Evolutionary conservation across 2,113 vertebrate species (phyloP).

Genomic region (Crocuta crocuta): DNA sequence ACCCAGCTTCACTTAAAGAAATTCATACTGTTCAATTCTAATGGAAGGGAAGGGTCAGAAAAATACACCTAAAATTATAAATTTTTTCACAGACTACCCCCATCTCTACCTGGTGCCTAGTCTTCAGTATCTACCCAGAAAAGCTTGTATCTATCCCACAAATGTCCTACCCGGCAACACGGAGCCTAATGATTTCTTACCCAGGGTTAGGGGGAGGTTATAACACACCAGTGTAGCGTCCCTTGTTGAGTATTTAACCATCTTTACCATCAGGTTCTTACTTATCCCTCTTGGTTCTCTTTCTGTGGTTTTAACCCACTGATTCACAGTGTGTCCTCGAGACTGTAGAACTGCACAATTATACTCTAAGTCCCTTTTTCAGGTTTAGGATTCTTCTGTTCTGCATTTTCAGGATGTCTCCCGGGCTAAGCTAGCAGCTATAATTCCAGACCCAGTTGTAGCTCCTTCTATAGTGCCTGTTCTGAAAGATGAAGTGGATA

Average conservation of each 20-base stretch:
- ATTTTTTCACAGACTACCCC: neutral
- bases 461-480: constrained; percentile 93
- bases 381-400: constrained; percentile 76
- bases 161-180: neutral
- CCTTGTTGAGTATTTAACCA: neutral
- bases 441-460: constrained; percentile 97
- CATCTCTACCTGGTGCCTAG: neutral
- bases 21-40: neutral
- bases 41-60: neutral
- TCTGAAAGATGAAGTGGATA: constrained; percentile 95
- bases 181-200: neutral
- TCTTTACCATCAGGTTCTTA: neutral
- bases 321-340: constrained; percentile 40
- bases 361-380: constrained; percentile 62
- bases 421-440: constrained; percentile 94
- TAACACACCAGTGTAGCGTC: neutral
- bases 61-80: neutral
- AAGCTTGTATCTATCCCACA: neutral
- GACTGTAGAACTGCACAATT: constrained; percentile 31
- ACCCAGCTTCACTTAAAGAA: neutral
- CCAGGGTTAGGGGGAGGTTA: neutral
- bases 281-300: neutral
- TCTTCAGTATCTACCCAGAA: neutral
- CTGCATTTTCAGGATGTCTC: constrained; percentile 93
- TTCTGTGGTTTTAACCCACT: constrained; percentile 1